phyloP scores from a whole-genome alignment of 2,797 vertebrate species.

The Acrocephalus scirpaceus region DNA sequence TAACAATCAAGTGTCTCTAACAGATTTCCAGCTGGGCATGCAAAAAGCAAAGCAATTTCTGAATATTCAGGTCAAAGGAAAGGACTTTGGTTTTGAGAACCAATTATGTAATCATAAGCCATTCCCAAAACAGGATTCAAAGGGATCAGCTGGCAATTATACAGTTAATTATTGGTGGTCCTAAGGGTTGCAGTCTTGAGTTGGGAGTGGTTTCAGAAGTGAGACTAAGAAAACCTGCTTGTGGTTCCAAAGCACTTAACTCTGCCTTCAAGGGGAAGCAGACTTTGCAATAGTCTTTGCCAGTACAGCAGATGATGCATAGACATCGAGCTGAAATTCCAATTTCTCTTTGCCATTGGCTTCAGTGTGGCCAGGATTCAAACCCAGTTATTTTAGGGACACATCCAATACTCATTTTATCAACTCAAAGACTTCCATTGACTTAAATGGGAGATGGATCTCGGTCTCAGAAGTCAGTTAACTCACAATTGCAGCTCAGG shows the following conservation, averaged over 20 bases:
- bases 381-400: conserved; percentile 22
- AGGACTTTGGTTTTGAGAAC: not conserved
- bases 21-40: not conserved
- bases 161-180: not conserved
- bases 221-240: not conserved
- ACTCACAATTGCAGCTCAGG: not conserved
- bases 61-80: not conserved
- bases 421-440: not conserved
- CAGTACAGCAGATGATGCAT: not conserved
- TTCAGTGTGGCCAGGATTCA: conserved; percentile 3
- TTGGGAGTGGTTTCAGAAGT: conserved; percentile 12
- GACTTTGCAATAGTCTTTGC: not conserved
- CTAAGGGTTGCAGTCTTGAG: not conserved
- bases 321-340: not conserved
- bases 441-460: not conserved
- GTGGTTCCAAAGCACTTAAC: conserved; percentile 4
- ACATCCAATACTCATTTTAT: not conserved
- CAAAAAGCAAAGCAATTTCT: not conserved
- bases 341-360: not conserved
- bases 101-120: not conserved
- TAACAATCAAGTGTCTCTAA: not conserved
- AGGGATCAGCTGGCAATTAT: not conserved
- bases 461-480: not conserved
- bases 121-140: not conserved
- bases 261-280: not conserved